phyloP scores from a whole-genome alignment of 2,113 vertebrate species.

The Phasianus colchicus region DNA sequence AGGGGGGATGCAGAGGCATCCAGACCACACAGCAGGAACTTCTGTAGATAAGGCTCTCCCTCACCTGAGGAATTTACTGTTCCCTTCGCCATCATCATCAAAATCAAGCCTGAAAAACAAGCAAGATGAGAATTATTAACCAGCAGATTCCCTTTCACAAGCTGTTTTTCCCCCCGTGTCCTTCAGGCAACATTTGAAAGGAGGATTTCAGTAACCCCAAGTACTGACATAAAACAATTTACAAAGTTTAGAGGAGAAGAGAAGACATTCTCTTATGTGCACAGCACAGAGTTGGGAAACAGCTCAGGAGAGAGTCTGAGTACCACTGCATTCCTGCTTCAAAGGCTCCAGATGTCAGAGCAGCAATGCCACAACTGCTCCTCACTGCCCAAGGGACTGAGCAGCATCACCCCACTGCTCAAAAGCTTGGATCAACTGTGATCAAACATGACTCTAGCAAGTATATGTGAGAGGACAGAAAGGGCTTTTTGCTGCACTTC shows the following conservation, averaged over 20 bases:
- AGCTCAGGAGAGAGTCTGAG: neutral
- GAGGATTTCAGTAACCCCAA: neutral
- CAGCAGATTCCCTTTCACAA: neutral
- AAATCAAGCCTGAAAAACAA: conserved; percentile 80
- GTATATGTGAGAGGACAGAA: accelerated
- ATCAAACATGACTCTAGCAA: neutral
- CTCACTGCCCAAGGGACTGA: neutral
- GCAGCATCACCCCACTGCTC: neutral
- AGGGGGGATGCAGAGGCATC: neutral
- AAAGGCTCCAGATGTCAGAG: neutral
- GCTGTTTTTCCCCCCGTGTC: neutral
- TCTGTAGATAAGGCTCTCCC: accelerated
- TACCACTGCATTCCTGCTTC: neutral
- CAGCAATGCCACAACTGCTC: neutral
- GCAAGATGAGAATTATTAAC: neutral
- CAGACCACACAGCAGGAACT: accelerated
- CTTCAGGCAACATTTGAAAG: neutral
- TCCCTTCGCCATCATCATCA: conserved; percentile 85
- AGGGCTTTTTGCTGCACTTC: neutral
- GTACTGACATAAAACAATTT: accelerated
- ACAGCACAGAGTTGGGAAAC: neutral
- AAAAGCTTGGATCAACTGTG: no score
- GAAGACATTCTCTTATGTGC: neutral
- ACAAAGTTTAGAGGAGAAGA: neutral
- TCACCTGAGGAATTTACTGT: conserved; percentile 94